Evolutionary conservation across 2,888 invertebrate species (phyloP).

Genomic region (Thysanoteuthis rhombus): DNA sequence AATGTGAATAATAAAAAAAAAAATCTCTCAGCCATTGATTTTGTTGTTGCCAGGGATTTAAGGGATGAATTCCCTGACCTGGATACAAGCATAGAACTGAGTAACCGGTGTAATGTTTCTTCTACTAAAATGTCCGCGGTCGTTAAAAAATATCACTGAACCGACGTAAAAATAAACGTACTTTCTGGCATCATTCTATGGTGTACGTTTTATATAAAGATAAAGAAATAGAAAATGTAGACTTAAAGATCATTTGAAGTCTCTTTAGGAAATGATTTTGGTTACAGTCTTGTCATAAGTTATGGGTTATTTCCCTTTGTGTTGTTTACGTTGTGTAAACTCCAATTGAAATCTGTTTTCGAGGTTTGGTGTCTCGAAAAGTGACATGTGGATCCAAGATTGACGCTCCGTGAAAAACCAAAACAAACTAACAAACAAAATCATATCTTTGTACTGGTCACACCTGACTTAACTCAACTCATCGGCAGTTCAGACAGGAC

Average conservation of each 20-base stretch:
- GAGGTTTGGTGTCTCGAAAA: background rate
- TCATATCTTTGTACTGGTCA: background rate
- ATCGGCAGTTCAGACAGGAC: background rate
- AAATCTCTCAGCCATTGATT: background rate
- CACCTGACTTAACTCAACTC: background rate
- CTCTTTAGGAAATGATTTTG: background rate
- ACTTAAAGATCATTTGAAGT: background rate
- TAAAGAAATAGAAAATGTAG: background rate
- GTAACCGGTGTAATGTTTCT: background rate
- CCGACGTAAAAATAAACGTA: background rate
- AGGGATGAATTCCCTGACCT: background rate
- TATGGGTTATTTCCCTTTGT: background rate
- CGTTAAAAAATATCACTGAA: background rate
- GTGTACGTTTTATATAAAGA: background rate
- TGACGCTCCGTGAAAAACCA: background rate
- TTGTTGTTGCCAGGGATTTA: background rate
- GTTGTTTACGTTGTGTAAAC: constrained; percentile 12
- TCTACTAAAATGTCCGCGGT: background rate
- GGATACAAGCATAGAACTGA: background rate
- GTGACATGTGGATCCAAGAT: background rate
- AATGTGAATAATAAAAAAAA: background rate
- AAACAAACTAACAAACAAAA: background rate
- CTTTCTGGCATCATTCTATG: background rate
- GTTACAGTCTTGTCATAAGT: background rate
- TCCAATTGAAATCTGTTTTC: background rate